Evolutionary conservation across 1,140 invertebrate genomes (phyloP).

Genomic region (Drosophila lacertosa): DNA sequence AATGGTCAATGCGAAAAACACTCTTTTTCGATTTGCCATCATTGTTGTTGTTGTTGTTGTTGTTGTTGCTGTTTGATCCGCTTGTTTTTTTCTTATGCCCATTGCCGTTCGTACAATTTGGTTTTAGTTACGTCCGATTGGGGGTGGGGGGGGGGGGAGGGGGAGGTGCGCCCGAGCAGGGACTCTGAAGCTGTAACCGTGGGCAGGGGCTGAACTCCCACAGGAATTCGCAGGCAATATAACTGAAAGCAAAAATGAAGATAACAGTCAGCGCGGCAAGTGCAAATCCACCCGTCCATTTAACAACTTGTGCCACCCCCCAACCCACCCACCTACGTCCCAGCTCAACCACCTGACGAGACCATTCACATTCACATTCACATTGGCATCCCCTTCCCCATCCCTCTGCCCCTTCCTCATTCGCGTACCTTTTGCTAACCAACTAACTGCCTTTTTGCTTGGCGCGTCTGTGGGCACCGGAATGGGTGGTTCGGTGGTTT

Average conservation of each 20-base stretch:
- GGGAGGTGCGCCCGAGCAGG: neutral
- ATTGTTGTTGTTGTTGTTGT: conserved; percentile 27
- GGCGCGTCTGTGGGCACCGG: conserved; percentile 58
- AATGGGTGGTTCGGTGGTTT: conserved; percentile 6
- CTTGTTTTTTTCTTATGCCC: conserved; percentile 77
- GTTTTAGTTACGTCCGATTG: conserved; percentile 53
- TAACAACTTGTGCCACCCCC: conserved; percentile 69
- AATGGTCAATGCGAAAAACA: conserved; percentile 71
- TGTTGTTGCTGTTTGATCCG: conserved; percentile 68
- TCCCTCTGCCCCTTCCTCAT: conserved; percentile 7
- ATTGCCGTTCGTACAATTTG: conserved; percentile 62
- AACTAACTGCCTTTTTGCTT: conserved; percentile 78
- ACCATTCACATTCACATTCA: conserved; percentile 11
- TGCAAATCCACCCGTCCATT: conserved; percentile 84
- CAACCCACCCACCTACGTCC: neutral
- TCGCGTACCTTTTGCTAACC: conserved; percentile 57
- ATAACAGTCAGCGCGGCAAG: conserved; percentile 82
- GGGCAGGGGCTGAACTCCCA: conserved; percentile 58
- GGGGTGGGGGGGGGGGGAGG: too few species aligned
- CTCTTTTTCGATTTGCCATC: conserved; percentile 75
- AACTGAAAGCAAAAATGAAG: conserved; percentile 84
- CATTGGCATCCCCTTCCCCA: conserved; percentile 1
- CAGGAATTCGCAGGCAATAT: conserved; percentile 83
- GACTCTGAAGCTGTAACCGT: conserved; percentile 1
- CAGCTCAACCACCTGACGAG: conserved; percentile 29